Evolutionary conservation across 2,113 vertebrate genomes (phyloP).

Genomic region (Poicephalus gulielmi): DNA sequence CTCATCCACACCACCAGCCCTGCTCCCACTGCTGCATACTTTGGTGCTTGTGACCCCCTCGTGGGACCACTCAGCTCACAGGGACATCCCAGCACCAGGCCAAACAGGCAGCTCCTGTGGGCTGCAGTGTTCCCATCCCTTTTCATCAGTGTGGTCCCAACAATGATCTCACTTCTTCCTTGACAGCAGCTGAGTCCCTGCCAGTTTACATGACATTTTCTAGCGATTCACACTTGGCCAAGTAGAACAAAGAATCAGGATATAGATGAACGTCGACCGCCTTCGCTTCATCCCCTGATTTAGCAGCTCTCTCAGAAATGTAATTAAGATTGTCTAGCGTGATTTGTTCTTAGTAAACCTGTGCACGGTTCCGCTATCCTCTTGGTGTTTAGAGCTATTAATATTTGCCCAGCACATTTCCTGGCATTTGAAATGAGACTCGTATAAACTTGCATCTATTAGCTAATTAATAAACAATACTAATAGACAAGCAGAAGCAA

Average conservation of each 20-base stretch:
- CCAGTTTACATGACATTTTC: not conserved
- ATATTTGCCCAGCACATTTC: slow-evolving; percentile 7
- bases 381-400: not conserved
- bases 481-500: not conserved
- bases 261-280: not conserved
- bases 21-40: not conserved
- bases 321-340: slow-evolving; percentile 33
- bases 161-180: not conserved
- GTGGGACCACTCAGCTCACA: not conserved
- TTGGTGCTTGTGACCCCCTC: not conserved
- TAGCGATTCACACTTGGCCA: accelerated
- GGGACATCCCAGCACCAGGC: not conserved
- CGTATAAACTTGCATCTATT: not conserved
- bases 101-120: not conserved
- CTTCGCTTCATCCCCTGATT: not conserved
- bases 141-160: not conserved
- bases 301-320: slow-evolving; percentile 30
- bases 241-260: not conserved
- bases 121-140: not conserved
- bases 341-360: slow-evolving; percentile 42
- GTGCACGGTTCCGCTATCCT: not conserved
- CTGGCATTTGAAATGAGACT: not conserved
- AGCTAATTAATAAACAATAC: slow-evolving; percentile 27
- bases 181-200: not conserved
- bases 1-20: not conserved